phyloP scores from a whole-genome alignment of 1,140 invertebrate genomes.

The Megathymus violae region DNA sequence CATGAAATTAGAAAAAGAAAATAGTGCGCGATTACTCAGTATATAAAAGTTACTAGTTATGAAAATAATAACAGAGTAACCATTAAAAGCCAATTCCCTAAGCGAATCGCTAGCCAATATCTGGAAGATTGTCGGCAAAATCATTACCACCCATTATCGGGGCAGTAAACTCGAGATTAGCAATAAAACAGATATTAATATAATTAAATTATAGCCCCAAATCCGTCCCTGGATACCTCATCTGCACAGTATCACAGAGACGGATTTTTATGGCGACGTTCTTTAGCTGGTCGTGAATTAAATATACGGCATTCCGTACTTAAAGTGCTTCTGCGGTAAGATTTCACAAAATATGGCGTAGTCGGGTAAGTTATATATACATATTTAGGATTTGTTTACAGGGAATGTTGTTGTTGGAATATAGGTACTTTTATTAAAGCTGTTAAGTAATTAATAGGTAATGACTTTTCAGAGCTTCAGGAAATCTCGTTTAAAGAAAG shows the following conservation, averaged over 20 bases:
- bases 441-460: not conserved
- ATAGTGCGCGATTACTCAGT: no score
- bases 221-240: conserved; percentile 72
- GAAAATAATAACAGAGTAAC: no score
- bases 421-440: not conserved
- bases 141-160: conserved; percentile 74
- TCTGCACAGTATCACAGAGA: conserved; percentile 76
- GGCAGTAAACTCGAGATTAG: conserved; percentile 75
- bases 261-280: conserved; percentile 80
- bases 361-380: conserved; percentile 4
- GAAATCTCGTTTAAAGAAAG: not conserved
- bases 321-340: conserved; percentile 76
- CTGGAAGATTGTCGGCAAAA: conserved; percentile 42
- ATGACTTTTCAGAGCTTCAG: not conserved
- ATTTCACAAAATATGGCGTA: conserved; percentile 73
- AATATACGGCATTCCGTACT: conserved; percentile 71
- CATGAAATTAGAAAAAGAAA: no score
- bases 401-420: not conserved
- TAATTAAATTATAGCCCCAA: conserved; percentile 73
- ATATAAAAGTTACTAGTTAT: no score
- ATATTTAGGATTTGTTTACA: conserved; percentile 7
- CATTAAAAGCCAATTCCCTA: conserved; percentile 6
- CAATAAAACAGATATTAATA: conserved; percentile 80
- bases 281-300: conserved; percentile 76
- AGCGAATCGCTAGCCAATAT: conserved; percentile 20